Percentiles rank a stretch among this genome's conserved stretches.
These are phyloP conservation scores for Neomorphus geoffroyi DNA, from an alignment of 2,797 vertebrate species.

Conservation along the genomic window DNA sequence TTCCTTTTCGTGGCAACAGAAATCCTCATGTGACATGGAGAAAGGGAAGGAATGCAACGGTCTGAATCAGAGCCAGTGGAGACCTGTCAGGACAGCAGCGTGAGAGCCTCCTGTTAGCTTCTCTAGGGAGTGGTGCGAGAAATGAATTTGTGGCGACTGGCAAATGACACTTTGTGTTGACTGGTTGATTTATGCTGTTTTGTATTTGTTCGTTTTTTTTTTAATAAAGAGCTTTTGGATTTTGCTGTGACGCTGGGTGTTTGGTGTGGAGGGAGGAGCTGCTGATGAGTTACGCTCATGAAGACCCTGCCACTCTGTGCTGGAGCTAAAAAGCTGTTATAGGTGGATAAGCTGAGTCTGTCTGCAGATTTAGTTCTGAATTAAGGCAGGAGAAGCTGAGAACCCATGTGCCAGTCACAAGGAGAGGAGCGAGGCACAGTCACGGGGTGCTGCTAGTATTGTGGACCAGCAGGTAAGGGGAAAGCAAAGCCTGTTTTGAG, in stretches of 20 bases:
- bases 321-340: not conserved
- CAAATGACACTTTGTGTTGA: not conserved
- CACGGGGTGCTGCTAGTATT: not conserved
- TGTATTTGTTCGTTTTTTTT: not conserved
- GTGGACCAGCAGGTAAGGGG: not conserved
- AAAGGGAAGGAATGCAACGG: not conserved
- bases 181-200: not conserved
- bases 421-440: too few relatives aligned
- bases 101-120: not conserved
- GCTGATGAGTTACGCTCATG: not conserved
- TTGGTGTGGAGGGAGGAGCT: not conserved
- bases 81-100: not conserved
- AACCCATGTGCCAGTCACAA: rapidly evolving
- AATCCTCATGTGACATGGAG: not conserved
- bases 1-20: not conserved
- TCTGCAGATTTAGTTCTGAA: not conserved
- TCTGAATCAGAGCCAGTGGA: not conserved
- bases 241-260: not conserved
- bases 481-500: not conserved
- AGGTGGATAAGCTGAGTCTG: not conserved
- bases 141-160: not conserved
- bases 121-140: not conserved
- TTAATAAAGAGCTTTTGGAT: slow-evolving; percentile 34
- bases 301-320: not conserved
- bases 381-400: not conserved